Conservation (phyloP, 2,888 invertebrate species). For the Syrphus vitripennis region DNA sequence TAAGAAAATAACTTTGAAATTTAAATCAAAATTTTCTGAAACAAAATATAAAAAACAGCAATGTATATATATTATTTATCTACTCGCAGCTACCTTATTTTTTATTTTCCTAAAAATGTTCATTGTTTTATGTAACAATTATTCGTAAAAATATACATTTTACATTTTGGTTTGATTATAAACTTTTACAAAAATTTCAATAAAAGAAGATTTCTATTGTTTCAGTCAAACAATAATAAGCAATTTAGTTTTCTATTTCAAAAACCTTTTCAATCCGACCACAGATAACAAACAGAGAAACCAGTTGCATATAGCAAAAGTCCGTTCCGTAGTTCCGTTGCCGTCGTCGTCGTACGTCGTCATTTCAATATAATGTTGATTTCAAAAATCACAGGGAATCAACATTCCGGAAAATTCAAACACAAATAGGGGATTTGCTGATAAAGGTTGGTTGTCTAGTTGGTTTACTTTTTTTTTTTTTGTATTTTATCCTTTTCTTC, state of each 20-base stretch:
- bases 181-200: not conserved
- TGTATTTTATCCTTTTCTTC: not conserved
- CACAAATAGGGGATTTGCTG: conserved; percentile 56
- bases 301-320: conserved; percentile 41
- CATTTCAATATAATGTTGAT: conserved; percentile 25
- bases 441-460: conserved; percentile 37
- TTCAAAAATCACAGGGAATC: conserved; percentile 51
- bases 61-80: no score
- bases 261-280: conserved; percentile 8
- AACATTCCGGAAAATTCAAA: conserved; percentile 59
- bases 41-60: not conserved
- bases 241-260: conserved; percentile 1
- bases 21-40: no score
- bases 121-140: not conserved
- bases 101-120: not conserved
- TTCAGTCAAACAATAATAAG: conserved; percentile 9
- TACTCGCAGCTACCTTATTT: not conserved
- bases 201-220: conserved; percentile 22
- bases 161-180: not conserved
- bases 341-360: no score
- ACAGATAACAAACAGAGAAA: conserved; percentile 47
- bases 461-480: not conserved
- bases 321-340: no score
- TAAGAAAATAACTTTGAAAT: no score
- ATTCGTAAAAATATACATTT: not conserved